Percentiles rank a stretch among this genome's conserved stretches.
Evolutionary conservation across 2,888 invertebrate species (phyloP).

Genomic region (Anaspis maculata): DNA sequence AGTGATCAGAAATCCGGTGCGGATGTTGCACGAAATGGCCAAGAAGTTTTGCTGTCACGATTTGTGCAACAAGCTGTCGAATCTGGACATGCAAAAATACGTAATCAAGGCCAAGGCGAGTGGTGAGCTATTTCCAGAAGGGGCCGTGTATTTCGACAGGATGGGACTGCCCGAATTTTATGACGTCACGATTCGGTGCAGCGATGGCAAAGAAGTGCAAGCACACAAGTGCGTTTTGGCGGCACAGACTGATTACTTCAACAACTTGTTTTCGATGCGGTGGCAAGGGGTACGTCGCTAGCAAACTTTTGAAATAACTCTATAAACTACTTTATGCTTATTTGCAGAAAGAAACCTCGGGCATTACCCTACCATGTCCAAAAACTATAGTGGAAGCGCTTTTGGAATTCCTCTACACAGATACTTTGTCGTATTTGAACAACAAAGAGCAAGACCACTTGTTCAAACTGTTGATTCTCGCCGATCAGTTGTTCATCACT

Average conservation of each 20-base stretch:
- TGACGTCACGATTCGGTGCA: slow-evolving; percentile 37
- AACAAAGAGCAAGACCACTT: slow-evolving; percentile 58
- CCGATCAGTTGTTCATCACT: slow-evolving; percentile 71
- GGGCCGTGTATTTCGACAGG: slow-evolving; percentile 19
- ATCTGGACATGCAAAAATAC: slow-evolving; percentile 32
- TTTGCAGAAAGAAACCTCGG: slow-evolving; percentile 22
- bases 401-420: slow-evolving; percentile 69
- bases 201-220: slow-evolving; percentile 40
- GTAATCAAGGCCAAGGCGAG: slow-evolving; percentile 18
- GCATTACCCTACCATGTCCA: slow-evolving; percentile 50
- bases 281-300: slow-evolving; percentile 72
- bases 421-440: slow-evolving; percentile 51
- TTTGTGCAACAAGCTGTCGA: slow-evolving; percentile 47
- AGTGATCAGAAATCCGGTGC: slow-evolving; percentile 49
- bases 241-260: slow-evolving; percentile 77
- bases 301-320: background rate
- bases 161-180: slow-evolving; percentile 29
- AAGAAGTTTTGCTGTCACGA: slow-evolving; percentile 47
- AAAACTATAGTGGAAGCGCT: slow-evolving; percentile 55
- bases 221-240: slow-evolving; percentile 79
- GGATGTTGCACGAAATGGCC: slow-evolving; percentile 50
- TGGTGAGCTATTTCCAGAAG: slow-evolving; percentile 12
- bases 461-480: slow-evolving; percentile 65
- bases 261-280: slow-evolving; percentile 70
- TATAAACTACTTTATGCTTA: background rate